A percentile compares a stretch with the other conserved stretches of the same genome.
These are phyloP conservation scores for Catalaphyllia jardinei DNA, from an alignment of 64 coral and sea anemone genomes.

Conservation along the genomic window DNA sequence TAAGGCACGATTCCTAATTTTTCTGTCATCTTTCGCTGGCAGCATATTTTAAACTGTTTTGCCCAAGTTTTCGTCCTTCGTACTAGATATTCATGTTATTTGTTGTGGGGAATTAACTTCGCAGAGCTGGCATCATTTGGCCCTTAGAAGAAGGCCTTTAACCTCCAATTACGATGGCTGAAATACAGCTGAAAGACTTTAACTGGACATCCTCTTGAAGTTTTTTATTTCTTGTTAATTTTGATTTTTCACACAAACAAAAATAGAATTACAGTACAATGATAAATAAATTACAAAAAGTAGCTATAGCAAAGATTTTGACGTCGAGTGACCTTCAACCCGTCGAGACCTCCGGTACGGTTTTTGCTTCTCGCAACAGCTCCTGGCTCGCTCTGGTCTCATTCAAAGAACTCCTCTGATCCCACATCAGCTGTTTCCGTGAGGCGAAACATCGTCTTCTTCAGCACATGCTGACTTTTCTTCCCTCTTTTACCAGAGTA, in stretches of 20 bases:
- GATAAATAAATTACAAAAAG: too few relatives aligned
- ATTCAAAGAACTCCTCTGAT: too few relatives aligned
- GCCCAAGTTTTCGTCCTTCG: constrained; percentile 4
- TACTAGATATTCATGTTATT: not conserved
- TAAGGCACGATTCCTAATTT: constrained; percentile 3
- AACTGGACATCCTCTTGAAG: not conserved
- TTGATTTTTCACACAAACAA: too few relatives aligned
- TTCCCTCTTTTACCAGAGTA: not conserved
- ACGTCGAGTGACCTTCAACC: too few relatives aligned
- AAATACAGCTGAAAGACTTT: constrained; percentile 5
- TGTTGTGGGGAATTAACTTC: constrained; percentile 21
- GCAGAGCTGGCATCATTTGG: not conserved
- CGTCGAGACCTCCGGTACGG: too few relatives aligned
- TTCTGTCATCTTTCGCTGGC: constrained; percentile 39
- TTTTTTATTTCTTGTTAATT: too few relatives aligned
- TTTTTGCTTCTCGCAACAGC: too few relatives aligned
- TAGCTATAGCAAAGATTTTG: too few relatives aligned
- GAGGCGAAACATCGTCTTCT: constrained; percentile 21
- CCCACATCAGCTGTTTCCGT: not conserved
- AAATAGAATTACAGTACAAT: too few relatives aligned
- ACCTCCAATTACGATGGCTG: constrained; percentile 7
- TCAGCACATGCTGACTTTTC: not conserved
- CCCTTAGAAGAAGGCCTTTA: constrained; percentile 1
- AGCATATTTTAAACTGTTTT: constrained; percentile 55
- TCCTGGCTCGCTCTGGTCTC: too few relatives aligned